Percentiles rank a stretch among this genome's conserved stretches.
These are phyloP conservation scores for Cirrhinus mrigala DNA, from an alignment of 2,797 vertebrate species.

Conservation along the genomic window DNA sequence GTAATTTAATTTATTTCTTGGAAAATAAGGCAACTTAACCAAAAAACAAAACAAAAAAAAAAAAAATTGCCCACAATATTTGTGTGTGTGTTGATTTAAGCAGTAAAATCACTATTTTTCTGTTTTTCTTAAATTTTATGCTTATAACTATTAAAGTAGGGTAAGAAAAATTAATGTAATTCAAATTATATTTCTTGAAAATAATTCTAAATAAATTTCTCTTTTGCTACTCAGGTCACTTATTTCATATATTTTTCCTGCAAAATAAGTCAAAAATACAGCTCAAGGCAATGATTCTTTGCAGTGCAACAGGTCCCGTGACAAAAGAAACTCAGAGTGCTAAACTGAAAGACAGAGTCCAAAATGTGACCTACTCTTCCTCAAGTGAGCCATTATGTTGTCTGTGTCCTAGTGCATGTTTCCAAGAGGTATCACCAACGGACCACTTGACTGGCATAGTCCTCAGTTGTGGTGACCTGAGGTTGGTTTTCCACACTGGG, in stretches of 20 bases:
- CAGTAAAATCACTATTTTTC: neutral
- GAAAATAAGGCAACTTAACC: too few species aligned
- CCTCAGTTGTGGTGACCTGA: slow-evolving; percentile 86
- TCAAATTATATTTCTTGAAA: neutral
- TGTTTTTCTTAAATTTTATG: neutral
- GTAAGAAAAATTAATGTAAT: neutral
- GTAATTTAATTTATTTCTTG: too few species aligned
- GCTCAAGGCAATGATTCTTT: neutral
- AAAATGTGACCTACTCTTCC: neutral
- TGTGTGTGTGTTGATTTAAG: neutral
- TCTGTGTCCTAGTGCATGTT: neutral
- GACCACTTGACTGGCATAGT: slow-evolving; percentile 95
- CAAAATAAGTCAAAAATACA: neutral
- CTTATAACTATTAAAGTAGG: neutral
- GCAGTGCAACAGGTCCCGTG: neutral
- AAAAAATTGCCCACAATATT: too few species aligned
- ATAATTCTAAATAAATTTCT: neutral
- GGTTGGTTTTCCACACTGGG: slow-evolving; percentile 67
- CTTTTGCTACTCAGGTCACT: neutral
- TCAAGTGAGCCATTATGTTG: neutral
- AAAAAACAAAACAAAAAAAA: too few species aligned
- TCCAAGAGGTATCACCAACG: slow-evolving; percentile 85
- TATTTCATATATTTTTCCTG: neutral
- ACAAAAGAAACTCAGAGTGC: neutral
- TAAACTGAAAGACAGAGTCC: neutral